These are phyloP conservation scores for Imbricaverruca yamaguchii DNA, from an alignment of 2,888 invertebrate genomes.

Conservation along the genomic window DNA sequence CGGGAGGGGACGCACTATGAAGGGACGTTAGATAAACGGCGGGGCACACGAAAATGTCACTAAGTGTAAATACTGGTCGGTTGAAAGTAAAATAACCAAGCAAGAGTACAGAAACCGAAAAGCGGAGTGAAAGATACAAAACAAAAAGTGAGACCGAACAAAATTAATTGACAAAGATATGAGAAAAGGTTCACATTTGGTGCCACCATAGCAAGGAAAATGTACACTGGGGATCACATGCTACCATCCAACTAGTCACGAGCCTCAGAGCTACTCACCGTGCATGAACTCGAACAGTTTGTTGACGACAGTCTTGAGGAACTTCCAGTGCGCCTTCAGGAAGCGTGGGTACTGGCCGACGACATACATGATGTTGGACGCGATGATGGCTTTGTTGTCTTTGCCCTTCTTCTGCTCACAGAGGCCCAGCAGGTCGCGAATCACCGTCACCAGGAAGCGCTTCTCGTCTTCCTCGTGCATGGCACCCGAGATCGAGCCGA, in stretches of 20 bases:
- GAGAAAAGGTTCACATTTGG: no score
- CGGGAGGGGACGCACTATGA: no score
- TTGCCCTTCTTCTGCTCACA: conserved; percentile 98
- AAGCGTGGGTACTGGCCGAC: conserved; percentile 99
- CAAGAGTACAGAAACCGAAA: no score
- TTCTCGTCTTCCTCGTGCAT: conserved; percentile 99
- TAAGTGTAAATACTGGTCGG: no score
- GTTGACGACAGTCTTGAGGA: conserved; percentile 98
- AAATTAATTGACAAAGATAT: no score
- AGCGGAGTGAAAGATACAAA: no score
- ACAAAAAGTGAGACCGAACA: no score
- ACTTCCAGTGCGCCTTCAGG: conserved; percentile 98
- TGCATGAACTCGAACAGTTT: conserved; percentile 99
- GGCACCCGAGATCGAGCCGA: conserved; percentile 97
- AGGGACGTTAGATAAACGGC: no score
- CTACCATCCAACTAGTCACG: background rate
- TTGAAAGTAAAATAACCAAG: no score
- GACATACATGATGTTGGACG: conserved; percentile 99
- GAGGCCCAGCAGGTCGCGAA: conserved; percentile 90
- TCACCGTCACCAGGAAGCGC: conserved; percentile 95
- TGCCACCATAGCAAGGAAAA: no score
- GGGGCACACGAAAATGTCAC: no score
- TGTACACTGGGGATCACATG: conserved; percentile 10
- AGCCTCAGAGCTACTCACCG: conserved; percentile 37
- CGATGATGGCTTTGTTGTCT: conserved; percentile 99